Conservation (phyloP, 2,888 invertebrate genomes). For the Caenorhabditis doughertyi region DNA sequence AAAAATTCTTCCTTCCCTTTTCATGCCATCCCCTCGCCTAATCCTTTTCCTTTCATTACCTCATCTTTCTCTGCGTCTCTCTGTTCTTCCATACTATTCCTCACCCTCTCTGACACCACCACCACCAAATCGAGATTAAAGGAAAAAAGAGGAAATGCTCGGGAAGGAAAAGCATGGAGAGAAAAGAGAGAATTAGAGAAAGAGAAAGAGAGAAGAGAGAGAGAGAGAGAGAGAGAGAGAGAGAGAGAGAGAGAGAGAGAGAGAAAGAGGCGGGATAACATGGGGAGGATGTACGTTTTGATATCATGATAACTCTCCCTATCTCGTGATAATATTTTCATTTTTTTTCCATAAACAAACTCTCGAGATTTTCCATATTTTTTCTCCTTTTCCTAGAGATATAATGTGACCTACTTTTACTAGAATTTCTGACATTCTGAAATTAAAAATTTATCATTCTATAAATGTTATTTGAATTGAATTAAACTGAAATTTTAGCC, state of each 20-base stretch:
- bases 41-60: conserved; percentile 48
- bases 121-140: conserved; percentile 20
- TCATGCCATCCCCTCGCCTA: background rate
- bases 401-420: no score
- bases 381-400: no score
- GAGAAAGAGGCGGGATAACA: background rate
- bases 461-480: no score
- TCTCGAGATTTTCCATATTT: no score
- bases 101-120: background rate
- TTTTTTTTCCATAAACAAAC: no score
- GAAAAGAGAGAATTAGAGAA: background rate
- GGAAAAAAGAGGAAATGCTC: conserved; percentile 7
- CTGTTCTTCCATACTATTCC: conserved; percentile 17
- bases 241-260: background rate
- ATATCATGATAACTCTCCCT: background rate
- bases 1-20: conserved; percentile 20
- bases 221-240: background rate
- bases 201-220: background rate
- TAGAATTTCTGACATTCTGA: no score
- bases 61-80: conserved; percentile 43
- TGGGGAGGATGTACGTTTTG: background rate
- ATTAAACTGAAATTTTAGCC: no score
- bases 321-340: no score
- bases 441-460: no score
- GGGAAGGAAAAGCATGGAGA: conserved; percentile 2